Base-by-base conservation (phyloP, 2,797 vertebrate genomes). In the Alfaro cultratus region DNA sequence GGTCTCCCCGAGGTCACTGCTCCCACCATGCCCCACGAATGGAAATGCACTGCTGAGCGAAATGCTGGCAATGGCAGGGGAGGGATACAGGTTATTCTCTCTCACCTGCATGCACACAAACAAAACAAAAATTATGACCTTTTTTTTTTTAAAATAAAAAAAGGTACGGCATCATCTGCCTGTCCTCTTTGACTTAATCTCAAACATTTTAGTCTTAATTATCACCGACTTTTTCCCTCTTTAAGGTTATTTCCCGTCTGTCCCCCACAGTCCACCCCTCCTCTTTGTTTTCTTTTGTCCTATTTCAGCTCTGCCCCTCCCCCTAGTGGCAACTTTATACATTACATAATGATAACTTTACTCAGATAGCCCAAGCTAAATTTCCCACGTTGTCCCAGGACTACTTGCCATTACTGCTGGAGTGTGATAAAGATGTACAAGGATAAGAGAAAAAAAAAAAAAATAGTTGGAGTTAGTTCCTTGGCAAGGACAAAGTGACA, bases 1-100 rank as follows among this genome's bases (percentile, higher is more conserved):
- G 97, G 96, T 94, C 97, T 99, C 97, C 97, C 96, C 95, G 91
- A 95, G 95, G 93, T 94, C 89, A 90, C 84, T 85, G 90, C 87
- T 90, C 94, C 87, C 92, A 86, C 87, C 87, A 57, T 85, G 88
- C 86, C 89, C 90, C 80, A 41, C 36, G 71, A 90, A 91, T 93
- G 89, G 87, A 93, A 92, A 92, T 82, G 83, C 88, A 81, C 81
- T 39, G 86, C 89, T 83, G 85, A 89, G 88, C 34, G 60, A 85
- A 88, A 89, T 84, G 87, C 89, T 84, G 85, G 53, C 83, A 80
- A 93, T 51, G 82, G 80, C 79, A 83, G 82, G 45, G 77, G 77
- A 85, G 85, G 73, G 82, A 82, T 80, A 85, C 87, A 92, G 91
- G 91, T 89, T 89, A 85, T 74, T 82, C 73, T 75, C n/a, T 11